Percentiles rank a stretch among this genome's conserved stretches.
Conservation (phyloP, 2,797 vertebrate genomes). For the Cuculus canorus region DNA sequence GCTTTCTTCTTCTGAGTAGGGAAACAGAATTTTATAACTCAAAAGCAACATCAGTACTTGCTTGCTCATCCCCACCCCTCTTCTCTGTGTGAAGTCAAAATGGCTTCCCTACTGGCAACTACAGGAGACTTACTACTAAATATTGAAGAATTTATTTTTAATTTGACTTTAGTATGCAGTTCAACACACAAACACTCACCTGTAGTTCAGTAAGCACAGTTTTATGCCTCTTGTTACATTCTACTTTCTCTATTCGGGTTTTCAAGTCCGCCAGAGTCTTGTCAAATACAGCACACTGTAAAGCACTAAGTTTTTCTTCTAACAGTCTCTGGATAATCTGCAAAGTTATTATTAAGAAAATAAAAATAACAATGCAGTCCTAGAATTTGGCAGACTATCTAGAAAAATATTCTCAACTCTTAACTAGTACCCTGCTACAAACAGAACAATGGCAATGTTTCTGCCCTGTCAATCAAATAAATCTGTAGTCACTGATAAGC, state of each 20-base stretch:
- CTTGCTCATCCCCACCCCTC: not conserved
- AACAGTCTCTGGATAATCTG: conserved; percentile 93
- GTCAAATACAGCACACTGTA: conserved; percentile 90
- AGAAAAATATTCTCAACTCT: not conserved
- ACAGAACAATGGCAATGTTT: not conserved
- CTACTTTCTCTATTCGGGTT: conserved; percentile 91
- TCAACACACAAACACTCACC: conserved; percentile 74
- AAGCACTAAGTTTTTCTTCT: conserved; percentile 86
- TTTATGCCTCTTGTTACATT: conserved; percentile 92
- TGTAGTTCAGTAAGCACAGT: conserved; percentile 80
- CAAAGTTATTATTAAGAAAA: not conserved
- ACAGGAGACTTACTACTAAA: not conserved
- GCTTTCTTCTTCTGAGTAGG: not conserved
- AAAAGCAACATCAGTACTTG: not conserved
- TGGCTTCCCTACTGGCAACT: not conserved
- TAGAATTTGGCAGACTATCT: not conserved
- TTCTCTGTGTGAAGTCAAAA: not conserved
- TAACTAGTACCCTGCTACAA: not conserved
- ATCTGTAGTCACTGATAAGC: not conserved
- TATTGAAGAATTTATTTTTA: not conserved
- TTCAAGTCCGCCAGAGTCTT: conserved; percentile 89
- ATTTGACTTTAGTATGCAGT: not conserved
- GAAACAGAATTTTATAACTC: not conserved
- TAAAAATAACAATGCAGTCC: not conserved
- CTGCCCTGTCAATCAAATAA: not conserved